Evolutionary conservation across 2,797 vertebrate genomes (phyloP), one percentile per base, ranked within the genome.

Genomic region (Simalia tracyae): DNA sequence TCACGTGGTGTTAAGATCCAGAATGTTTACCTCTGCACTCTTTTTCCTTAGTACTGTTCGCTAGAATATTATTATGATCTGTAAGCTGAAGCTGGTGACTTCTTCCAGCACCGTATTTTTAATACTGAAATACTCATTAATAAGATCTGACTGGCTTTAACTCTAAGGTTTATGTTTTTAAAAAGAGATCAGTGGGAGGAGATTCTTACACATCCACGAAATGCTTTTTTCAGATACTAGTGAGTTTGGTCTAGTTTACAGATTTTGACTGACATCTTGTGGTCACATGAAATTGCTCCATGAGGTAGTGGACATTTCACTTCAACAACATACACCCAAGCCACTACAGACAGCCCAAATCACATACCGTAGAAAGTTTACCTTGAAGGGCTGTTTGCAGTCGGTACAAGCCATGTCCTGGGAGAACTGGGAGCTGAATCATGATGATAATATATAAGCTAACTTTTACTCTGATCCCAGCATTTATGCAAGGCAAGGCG

Each of bases 1-100:
- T 92, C 17, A 3, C 90, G 92, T 91, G 56, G 54, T 31, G 64
- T 66, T 81, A 59, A 94, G 89, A 5, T 19, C 63, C 15, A 22
- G 26, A 90, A 59, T 28, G 1, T 17, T 93, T 61, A 36, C 46
- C 85, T 57, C 90, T 2, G 22, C 26, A 9, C 46, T 61, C 5
- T 5, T 87, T 24, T 4, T 66, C 19, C 42, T 93, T 81, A 81
- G 66, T n/a, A 5, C 5, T 91, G 11, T 72, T 81, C 28, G 42
- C 61, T 28, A 61, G n/a, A 28, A 19, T 24, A n/a, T 46, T 28
- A n/a, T 42, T 88, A 54, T 68, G 10, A 22, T 24, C 19, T 63
- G 36, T 7, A 66, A 86, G 22, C 84, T 36, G 46, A 28, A 56
- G 59, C 66, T 31, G 11, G 11, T 85, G 19, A 68, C 19, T 26